Base-by-base conservation (phyloP, 2,797 vertebrate genomes). In the Catostomus latipinnis region DNA sequence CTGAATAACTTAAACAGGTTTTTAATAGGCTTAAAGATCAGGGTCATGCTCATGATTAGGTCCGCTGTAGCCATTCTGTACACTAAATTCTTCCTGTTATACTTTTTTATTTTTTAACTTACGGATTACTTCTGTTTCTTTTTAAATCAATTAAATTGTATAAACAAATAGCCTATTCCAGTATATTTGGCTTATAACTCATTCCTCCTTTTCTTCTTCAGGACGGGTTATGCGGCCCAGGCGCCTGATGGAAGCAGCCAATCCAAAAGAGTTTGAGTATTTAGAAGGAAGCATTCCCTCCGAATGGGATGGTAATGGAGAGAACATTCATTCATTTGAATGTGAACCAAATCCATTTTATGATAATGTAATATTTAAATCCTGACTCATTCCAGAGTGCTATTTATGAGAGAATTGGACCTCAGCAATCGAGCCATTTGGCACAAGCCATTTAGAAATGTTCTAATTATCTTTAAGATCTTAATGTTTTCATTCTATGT, bases 271-370 rank as follows among this genome's bases (percentile, higher is more conserved):
- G 71, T 85, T 91, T 83, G 92, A 95, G 74, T 98, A 98, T 91
- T 82, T 92, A 86, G 91, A 86, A 82, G 95, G 96, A 83, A 91
- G 85, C 88, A 96, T 98, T 90, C 97, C 98, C 84, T 84, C 83
- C 7, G 97, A 98, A 93, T 99, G 98, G 98, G 97, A 98, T 90
- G 97, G 97, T 99, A 94, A 95, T 89, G 83, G 0, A 62, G 5
- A 61, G 0, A 52, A n/a, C 62, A 53, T 5, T 76, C 4, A 58
- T 22, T 5, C 67, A 58, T 0, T 34, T 52, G 16, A 13, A 16
- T 69, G 50, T 43, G 46, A 58, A 58, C 49, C n/a, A 72, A 58
- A 76, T 9, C 18, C 70, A 67, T n/a, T 68, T 34, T 14, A 68
- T 14, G 16, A 76, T 10, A 10, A 70, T 16, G 18, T 53, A 4